phyloP scores from a whole-genome alignment of 2,113 vertebrate genomes.

The Lepus europaeus region DNA sequence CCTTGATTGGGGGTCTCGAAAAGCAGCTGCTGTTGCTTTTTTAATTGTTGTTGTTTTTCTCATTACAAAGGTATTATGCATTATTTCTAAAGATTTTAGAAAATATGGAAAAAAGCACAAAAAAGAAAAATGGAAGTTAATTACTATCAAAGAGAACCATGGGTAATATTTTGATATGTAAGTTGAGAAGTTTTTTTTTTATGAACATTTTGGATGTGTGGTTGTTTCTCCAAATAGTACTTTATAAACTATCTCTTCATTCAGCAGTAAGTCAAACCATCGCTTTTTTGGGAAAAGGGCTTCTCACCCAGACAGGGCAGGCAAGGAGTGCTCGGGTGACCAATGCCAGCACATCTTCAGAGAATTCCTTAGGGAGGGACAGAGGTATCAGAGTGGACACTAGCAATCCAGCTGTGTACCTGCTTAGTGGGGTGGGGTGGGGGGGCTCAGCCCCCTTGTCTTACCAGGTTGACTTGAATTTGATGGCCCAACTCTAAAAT shows the following conservation, averaged over 20 bases:
- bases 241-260: slow-evolving; percentile 8
- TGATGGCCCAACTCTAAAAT: not conserved
- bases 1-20: slow-evolving; percentile 51
- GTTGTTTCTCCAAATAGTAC: not conserved
- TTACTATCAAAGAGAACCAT: slow-evolving; percentile 3
- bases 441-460: not conserved
- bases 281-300: not conserved
- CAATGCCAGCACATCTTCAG: not conserved
- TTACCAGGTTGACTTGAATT: not conserved
- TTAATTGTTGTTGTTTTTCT: slow-evolving; percentile 61
- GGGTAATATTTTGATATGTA: not conserved
- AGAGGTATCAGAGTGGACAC: not conserved
- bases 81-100: slow-evolving; percentile 59
- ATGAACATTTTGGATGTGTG: not conserved
- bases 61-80: slow-evolving; percentile 64
- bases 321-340: too few species aligned
- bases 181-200: not conserved
- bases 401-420: too few species aligned
- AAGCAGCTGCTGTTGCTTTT: slow-evolving; percentile 62
- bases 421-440: not conserved
- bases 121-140: slow-evolving; percentile 54
- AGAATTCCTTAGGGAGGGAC: not conserved
- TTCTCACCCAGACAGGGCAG: not conserved
- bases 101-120: slow-evolving; percentile 64
- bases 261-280: not conserved